Evolutionary conservation across 2,888 invertebrate species (phyloP), one percentile per base, ranked within the genome.

Genomic region (Acanthosepion esculentum): DNA sequence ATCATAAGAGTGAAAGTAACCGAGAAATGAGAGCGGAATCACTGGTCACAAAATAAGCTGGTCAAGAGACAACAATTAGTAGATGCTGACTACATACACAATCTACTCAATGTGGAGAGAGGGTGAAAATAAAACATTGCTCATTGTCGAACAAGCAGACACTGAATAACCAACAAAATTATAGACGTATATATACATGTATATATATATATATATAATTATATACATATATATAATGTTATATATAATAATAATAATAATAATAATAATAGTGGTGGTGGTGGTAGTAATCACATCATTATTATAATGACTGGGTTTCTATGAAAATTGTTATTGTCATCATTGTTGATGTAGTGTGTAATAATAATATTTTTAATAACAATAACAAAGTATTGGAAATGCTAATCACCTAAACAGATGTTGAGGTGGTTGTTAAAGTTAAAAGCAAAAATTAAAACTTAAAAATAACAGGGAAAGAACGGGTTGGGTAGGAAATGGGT

Each of bases 191-290:
- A 92, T 92, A 91, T 91, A 33, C 33, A 41, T 41, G 33, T 41
- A 91, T 91, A 41, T 41, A 91, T 91, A 91, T 91, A 91, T 91
- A 91, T 91, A 41, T 91, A 91, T 91, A 91, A 33, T 33, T 41
- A 91, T 91, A 91, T 41, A 91, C 29, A 48, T 41, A 92, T 18
- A 50, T 26, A 50, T 92, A 48, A 91, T 41, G 26, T 41, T 7
- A 29, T 41, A 23, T 41, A 92, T 92, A 29, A 92, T 92, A 20
- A 92, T 41, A 33, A 92, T 41, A 92, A 92, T 92, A 41, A 92
- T 92, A 50, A 50, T 93, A 50, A 50, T 50, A 8, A 50, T 93
- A 92, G 26, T 92, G 23, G 10, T 92, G 0, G 48, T 41, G 23
- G 48, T 33, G 29, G 48, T 91, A 41, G 29, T 92, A 92, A 23